Evolutionary conservation across 2,797 vertebrate genomes (phyloP), one percentile per base, ranked within the genome.

Genomic region (Xiphophorus birchmanni): DNA sequence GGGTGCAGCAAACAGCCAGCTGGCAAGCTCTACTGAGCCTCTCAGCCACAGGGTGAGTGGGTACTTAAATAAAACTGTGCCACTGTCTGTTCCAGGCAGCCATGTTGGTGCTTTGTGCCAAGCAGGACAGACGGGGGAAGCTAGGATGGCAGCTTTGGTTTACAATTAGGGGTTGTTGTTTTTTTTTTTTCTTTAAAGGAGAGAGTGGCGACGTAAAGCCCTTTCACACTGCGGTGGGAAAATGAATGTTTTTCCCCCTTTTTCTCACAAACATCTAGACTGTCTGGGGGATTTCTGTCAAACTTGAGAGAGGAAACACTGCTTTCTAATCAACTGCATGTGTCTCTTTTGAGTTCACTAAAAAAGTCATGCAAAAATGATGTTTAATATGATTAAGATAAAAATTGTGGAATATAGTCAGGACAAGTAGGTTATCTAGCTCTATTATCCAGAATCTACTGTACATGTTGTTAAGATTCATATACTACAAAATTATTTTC

Each of bases 41-140:
- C 84, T 73, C 86, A 82, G 89, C 90, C 90, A 85, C 91, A 80
- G 91, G 87, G 84, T 81, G 86, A 93, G 88, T 82, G 91, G 87
- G 83, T 84, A 81, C 90, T 93, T 89, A 87, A 93, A 32, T 32
- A 92, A 88, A 84, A 82, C 91, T 88, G 86, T 83, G 80, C 80
- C 82, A 78, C 89, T 89, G 89, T 92, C 90, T 90, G 87, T 89
- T 82, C 86, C 86, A 88, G 84, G 79, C 89, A 60, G 91, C 84
- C 75, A 83, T 85, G 87, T 86, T 86, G 78, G 90, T 81, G 87
- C 82, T 88, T 77, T 67, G 85, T 92, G 90, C 89, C 90, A 92
- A 88, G 88, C 88, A 1, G 77, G 83, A 82, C 80, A 74, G 78
- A 75, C 42, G 52, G 56, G 60, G 48, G 47, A 82, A 74, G 67